Percentiles rank a stretch among this genome's conserved stretches.
Conservation (phyloP, 2,797 vertebrate genomes). For the Smutsia gigantea region DNA sequence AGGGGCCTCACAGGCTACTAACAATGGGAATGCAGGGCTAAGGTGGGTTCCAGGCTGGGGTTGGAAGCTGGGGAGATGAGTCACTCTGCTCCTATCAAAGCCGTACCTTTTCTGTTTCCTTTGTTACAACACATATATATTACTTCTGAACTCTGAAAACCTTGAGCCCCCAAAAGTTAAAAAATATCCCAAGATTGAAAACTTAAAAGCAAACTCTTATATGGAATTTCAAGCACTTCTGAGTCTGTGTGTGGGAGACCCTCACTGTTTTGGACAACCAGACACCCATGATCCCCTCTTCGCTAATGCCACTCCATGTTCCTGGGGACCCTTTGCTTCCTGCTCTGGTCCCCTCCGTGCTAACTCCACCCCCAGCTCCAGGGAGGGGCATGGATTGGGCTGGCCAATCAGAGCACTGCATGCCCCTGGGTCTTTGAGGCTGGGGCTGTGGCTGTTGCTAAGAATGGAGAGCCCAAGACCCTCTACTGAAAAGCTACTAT, state of each 20-base stretch:
- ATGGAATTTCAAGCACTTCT: not conserved
- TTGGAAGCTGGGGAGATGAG: not conserved
- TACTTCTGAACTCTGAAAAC: not conserved
- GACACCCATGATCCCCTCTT: accelerated
- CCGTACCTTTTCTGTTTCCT: not conserved
- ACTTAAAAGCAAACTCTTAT: not conserved
- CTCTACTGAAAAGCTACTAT: too few relatives aligned
- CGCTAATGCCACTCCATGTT: not conserved
- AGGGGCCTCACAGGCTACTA: not conserved
- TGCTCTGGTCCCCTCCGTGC: accelerated
- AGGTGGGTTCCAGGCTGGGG: accelerated
- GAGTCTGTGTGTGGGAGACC: accelerated
- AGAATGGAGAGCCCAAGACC: not conserved
- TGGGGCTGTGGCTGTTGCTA: not conserved
- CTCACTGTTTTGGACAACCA: not conserved
- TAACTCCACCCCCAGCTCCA: too few relatives aligned
- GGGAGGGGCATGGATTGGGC: not conserved
- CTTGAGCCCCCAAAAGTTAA: not conserved
- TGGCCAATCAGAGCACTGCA: not conserved
- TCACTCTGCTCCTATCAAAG: not conserved
- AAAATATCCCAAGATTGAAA: not conserved
- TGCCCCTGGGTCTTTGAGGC: too few relatives aligned
- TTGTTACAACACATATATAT: not conserved
- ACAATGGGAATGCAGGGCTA: not conserved
- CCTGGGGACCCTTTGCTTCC: accelerated